phyloP scores from a whole-genome alignment of 2,797 vertebrate species.

The Cephalopachus bancanus region DNA sequence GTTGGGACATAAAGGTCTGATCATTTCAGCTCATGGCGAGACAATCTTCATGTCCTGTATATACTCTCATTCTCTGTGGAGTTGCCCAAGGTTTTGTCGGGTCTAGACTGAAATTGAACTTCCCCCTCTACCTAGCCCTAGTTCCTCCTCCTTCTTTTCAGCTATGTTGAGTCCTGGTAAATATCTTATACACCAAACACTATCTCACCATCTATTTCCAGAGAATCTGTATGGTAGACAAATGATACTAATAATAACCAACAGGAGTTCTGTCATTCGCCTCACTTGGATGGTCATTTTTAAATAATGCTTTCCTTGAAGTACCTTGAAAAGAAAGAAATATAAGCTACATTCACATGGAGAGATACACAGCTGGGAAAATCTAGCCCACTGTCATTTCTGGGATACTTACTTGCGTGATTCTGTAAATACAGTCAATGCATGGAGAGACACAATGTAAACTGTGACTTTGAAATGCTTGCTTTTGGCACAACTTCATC shows the following conservation, averaged over 20 bases:
- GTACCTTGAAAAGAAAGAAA: slow-evolving; percentile 43
- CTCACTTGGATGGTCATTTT: slow-evolving; percentile 31
- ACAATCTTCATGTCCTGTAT: not conserved
- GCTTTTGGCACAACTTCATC: slow-evolving; percentile 84
- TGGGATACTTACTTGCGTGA: slow-evolving; percentile 63
- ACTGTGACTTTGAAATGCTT: slow-evolving; percentile 79
- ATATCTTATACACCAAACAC: not conserved
- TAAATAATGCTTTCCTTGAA: not conserved
- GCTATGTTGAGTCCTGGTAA: not conserved
- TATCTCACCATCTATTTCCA: not conserved
- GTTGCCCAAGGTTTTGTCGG: not conserved
- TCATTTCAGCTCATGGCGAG: not conserved
- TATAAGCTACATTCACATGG: slow-evolving; percentile 63
- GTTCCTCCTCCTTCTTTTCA: not conserved
- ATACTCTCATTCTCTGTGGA: not conserved
- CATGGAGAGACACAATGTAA: slow-evolving; percentile 82
- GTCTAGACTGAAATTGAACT: not conserved
- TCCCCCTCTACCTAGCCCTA: not conserved
- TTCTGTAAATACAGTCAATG: slow-evolving; percentile 70
- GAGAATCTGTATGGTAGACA: not conserved
- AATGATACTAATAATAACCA: not conserved
- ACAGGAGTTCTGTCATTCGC: not conserved
- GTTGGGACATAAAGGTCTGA: not conserved
- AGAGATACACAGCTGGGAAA: slow-evolving; percentile 78
- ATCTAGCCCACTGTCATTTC: slow-evolving; percentile 68